Percentiles rank a stretch among this genome's conserved stretches.
Conservation (phyloP, 2,113 vertebrate genomes). For the Polypterus senegalus region DNA sequence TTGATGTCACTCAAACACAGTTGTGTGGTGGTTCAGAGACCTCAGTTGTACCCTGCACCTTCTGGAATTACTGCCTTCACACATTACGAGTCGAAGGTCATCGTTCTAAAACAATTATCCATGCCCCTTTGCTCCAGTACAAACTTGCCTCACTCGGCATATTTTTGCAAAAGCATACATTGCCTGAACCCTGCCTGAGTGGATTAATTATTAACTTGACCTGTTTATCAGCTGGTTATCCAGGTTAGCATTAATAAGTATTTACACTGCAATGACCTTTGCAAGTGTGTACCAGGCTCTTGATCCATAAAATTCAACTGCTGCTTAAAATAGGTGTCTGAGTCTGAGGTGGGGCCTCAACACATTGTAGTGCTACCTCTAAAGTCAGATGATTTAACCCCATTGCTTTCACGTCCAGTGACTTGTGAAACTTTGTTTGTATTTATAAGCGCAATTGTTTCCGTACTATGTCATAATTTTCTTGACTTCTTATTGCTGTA, state of each 20-base stretch:
- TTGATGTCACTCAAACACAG: slow-evolving; percentile 11
- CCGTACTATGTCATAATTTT: too few relatives aligned
- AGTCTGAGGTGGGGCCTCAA: too few relatives aligned
- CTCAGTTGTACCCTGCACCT: slow-evolving; percentile 4
- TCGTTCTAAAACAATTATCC: slow-evolving; percentile 53
- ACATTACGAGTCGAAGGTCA: slow-evolving; percentile 47
- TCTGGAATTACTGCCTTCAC: slow-evolving; percentile 30
- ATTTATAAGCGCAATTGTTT: too few relatives aligned
- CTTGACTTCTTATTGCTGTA: too few relatives aligned
- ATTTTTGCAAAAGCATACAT: slow-evolving; percentile 46
- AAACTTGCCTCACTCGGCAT: slow-evolving; percentile 45
- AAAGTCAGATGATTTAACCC: too few relatives aligned
- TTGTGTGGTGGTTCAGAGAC: slow-evolving; percentile 8
- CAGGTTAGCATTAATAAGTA: slow-evolving; percentile 98
- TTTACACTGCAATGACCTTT: slow-evolving; percentile 94
- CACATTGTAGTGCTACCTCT: too few relatives aligned
- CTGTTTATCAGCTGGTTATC: slow-evolving; percentile 82
- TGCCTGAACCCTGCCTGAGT: slow-evolving; percentile 48
- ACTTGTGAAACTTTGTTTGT: too few relatives aligned
- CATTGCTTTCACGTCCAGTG: too few relatives aligned
- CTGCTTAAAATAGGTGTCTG: too few relatives aligned
- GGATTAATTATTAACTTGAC: slow-evolving; percentile 96
- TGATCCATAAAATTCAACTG: slow-evolving; percentile 67
- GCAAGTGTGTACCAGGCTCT: slow-evolving; percentile 63
- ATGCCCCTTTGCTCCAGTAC: slow-evolving; percentile 42